A percentile compares a stretch with the other conserved stretches of the same genome.
phyloP scores from a whole-genome alignment of 2,888 invertebrate species.

The Cyclophora albipunctata region DNA sequence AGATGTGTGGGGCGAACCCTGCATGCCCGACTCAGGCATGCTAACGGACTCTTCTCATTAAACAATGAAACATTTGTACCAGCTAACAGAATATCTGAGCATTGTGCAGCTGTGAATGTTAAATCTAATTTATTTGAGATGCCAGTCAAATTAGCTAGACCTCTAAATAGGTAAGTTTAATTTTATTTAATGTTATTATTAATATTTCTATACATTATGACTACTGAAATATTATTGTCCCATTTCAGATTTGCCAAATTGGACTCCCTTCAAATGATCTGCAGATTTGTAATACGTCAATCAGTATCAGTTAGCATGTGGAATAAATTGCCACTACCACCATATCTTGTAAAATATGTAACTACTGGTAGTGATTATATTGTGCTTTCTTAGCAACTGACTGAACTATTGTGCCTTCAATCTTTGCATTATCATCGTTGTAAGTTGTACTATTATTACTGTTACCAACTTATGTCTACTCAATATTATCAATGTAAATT shows the following conservation, averaged over 20 bases:
- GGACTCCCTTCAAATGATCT: conserved; percentile 81
- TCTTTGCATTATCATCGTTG: conserved; percentile 22
- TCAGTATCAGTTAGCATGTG: conserved; percentile 80
- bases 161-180: conserved; percentile 56
- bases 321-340: conserved; percentile 79
- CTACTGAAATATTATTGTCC: not conserved
- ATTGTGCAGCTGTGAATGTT: conserved; percentile 67
- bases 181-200: not conserved
- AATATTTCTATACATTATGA: not conserved
- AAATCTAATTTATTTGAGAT: conserved; percentile 65
- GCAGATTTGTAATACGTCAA: conserved; percentile 83
- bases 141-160: conserved; percentile 67
- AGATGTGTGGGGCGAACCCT: conserved; percentile 80
- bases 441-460: conserved; percentile 23
- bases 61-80: conserved; percentile 76
- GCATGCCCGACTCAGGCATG: conserved; percentile 83
- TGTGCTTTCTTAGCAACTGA: conserved; percentile 42
- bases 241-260: conserved; percentile 79
- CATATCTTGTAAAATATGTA: conserved; percentile 63
- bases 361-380: conserved; percentile 70
- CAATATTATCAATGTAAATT: conserved; percentile 27
- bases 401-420: conserved; percentile 40
- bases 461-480: conserved; percentile 17
- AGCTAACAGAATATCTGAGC: conserved; percentile 65
- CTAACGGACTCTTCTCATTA: conserved; percentile 79